Conservation (phyloP, 2,888 invertebrate species). For the Athrips mouffetella region DNA sequence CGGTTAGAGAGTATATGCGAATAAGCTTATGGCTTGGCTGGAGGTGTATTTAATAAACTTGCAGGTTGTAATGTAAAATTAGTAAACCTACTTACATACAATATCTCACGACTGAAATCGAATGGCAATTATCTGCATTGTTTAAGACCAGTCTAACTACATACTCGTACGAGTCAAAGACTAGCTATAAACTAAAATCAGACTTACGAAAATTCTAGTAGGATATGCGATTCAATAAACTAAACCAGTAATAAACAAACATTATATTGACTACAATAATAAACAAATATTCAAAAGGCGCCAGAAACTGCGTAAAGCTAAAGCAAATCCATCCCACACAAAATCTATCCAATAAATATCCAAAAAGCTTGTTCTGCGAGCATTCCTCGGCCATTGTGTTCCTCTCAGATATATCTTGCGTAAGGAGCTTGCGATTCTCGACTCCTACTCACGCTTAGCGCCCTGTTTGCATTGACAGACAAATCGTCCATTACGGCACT, state of each 20-base stretch:
- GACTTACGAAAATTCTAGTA: neutral
- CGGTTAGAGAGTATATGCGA: too few relatives aligned
- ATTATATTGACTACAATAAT: constrained; percentile 11
- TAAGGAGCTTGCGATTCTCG: constrained; percentile 63
- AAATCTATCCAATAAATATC: constrained; percentile 77
- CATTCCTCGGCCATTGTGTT: constrained; percentile 73
- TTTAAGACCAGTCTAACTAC: too few relatives aligned
- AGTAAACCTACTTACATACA: too few relatives aligned
- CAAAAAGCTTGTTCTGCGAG: constrained; percentile 74
- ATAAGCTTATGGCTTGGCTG: too few relatives aligned
- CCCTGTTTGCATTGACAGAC: constrained; percentile 56
- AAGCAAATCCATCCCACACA: constrained; percentile 72
- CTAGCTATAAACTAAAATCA: too few relatives aligned
- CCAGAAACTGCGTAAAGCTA: constrained; percentile 45
- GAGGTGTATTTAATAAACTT: too few relatives aligned
- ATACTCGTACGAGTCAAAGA: too few relatives aligned
- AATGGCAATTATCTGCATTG: too few relatives aligned
- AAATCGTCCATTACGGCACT: constrained; percentile 61
- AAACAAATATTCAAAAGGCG: constrained; percentile 38
- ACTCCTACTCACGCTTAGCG: constrained; percentile 59
- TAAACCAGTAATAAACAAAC: neutral
- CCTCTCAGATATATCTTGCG: constrained; percentile 72
- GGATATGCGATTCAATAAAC: neutral
- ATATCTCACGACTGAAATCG: too few relatives aligned
- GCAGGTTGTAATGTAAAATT: too few relatives aligned